Evolutionary conservation across 1,140 invertebrate species (phyloP), one percentile per base, ranked within the genome.

Genomic region (Bactericera cockerelli): DNA sequence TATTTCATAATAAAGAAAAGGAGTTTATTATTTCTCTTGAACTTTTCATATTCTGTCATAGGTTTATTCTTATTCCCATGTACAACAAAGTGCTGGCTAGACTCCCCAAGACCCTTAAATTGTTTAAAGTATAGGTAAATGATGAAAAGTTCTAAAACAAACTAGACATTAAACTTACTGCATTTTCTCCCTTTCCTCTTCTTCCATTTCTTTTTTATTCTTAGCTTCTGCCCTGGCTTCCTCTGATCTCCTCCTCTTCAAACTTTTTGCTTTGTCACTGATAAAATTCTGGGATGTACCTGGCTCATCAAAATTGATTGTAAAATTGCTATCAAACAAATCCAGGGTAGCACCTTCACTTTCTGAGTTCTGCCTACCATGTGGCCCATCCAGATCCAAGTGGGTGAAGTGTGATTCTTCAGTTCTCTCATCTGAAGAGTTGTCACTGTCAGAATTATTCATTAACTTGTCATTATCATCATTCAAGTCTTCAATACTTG

Each of bases 181-280:
- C 67, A 68, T 68, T 62, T 67, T 67, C 56, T 68, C 67, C 59
- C 67, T 62, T 62, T 68, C 67, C 63, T 68, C 67, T 56, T 67
- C 63, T 63, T 68, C 67, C 10, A 67, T 54, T 63, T 68, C 66
- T 59, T 64, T 68, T 62, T 67, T 68, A 22, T 57, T 64, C 62
- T 67, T 68, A 25, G 57, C 61, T 56, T 64, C 61, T 25, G 61
- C 63, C 55, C 65, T 66, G 56, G 65, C 62, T 25, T 66, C 61
- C 55, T 59, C 42, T 49, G 42, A 49, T 22, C 19, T 49, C 42
- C 42, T 49, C n/a, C 42, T 49, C 22, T 49, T 49, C 22, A 49
- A 49, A 49, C 22, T 49, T 49, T 49, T 49, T 6, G 22, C 4
- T 14, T 56, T 56, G 6, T 11, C 56, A 56, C 4, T 13, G 13